These are phyloP conservation scores for Stegodyphus dumicola DNA, from an alignment of 1,140 invertebrate species.

Conservation along the genomic window DNA sequence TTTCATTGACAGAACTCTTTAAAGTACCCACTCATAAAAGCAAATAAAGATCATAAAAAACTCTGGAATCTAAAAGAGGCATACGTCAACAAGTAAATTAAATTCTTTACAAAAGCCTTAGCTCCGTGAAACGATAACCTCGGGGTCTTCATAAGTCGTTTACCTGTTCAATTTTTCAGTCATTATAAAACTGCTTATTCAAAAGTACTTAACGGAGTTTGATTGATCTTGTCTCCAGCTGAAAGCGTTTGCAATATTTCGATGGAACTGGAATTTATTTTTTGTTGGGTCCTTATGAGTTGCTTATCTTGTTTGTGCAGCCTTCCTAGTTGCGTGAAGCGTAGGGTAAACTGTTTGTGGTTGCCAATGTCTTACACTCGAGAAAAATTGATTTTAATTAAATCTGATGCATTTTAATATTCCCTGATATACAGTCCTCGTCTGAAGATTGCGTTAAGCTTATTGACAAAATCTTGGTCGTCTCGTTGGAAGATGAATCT, in stretches of 20 bases:
- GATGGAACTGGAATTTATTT: neutral
- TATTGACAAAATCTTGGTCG: neutral
- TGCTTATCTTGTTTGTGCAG: slow-evolving; percentile 53
- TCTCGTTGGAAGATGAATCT: neutral
- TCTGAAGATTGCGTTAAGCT: neutral
- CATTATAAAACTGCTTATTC: slow-evolving; percentile 56
- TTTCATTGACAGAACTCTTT: slow-evolving; percentile 10
- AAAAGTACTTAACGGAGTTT: slow-evolving; percentile 49
- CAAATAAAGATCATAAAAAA: slow-evolving; percentile 45
- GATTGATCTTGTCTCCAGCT: slow-evolving; percentile 37
- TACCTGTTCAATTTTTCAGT: slow-evolving; percentile 47
- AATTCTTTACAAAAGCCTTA: slow-evolving; percentile 40
- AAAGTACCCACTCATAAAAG: slow-evolving; percentile 30
- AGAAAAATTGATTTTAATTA: slow-evolving; percentile 52
- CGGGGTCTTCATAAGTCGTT: slow-evolving; percentile 2
- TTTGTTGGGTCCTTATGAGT: slow-evolving; percentile 18
- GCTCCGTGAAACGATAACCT: slow-evolving; percentile 22
- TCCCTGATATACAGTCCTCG: neutral
- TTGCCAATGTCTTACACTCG: slow-evolving; percentile 15
- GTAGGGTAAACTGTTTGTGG: slow-evolving; percentile 41
- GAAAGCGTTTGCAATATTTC: slow-evolving; percentile 42
- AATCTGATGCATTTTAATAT: slow-evolving; percentile 24
- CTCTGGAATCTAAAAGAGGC: neutral
- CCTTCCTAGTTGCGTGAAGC: neutral
- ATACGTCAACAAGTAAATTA: slow-evolving; percentile 52